Conservation (phyloP, 2,113 vertebrate species). For the Eptatretus burgeri region DNA sequence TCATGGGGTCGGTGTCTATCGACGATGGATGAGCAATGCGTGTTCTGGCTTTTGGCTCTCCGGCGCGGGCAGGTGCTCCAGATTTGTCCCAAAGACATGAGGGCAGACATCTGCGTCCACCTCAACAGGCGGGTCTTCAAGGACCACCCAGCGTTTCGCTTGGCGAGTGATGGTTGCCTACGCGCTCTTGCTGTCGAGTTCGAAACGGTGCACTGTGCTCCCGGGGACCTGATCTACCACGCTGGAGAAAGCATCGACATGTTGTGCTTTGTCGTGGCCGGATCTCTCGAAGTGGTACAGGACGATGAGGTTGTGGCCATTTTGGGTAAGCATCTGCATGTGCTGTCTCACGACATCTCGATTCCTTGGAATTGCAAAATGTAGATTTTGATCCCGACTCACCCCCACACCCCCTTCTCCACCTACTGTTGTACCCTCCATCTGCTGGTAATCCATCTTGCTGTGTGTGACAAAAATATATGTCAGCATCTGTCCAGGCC, state of each 20-base stretch:
- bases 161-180: conserved; percentile 1
- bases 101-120: conserved; percentile 6
- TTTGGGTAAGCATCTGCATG: background rate
- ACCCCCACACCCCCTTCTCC: too few relatives aligned
- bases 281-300: conserved; percentile 3
- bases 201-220: conserved; percentile 2
- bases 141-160: conserved; percentile 5
- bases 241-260: background rate
- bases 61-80: conserved; percentile 14
- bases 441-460: too few relatives aligned
- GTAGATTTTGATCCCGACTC: too few relatives aligned
- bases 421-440: too few relatives aligned
- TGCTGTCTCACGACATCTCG: too few relatives aligned
- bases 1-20: too few relatives aligned
- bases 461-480: too few relatives aligned
- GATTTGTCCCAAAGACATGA: conserved; percentile 94
- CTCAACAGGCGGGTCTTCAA: conserved; percentile 6
- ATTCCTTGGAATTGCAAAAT: too few relatives aligned
- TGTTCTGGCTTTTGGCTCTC: too few relatives aligned
- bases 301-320: conserved; percentile 6
- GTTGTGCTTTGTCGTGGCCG: conserved; percentile 4
- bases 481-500: too few relatives aligned
- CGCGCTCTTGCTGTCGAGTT: background rate
- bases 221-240: conserved; percentile 1
- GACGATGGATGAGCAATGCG: too few relatives aligned